Evolutionary conservation across 1,140 invertebrate species (phyloP).

Genomic region (Bombus ignitus): DNA sequence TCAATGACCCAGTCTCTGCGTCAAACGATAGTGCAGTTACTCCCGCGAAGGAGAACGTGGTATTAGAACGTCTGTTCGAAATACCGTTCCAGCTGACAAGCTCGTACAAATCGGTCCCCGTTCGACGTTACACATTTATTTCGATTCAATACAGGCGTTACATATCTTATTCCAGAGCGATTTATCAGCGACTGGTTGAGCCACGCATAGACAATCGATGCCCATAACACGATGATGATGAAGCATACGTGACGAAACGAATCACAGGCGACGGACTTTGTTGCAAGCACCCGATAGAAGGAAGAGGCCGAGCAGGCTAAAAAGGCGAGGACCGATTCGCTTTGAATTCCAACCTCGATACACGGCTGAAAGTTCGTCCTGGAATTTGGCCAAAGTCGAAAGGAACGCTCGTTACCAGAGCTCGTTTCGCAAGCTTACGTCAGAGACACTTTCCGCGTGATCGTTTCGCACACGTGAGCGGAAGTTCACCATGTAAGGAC

Average conservation of each 20-base stretch:
- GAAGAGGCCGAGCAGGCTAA: background rate
- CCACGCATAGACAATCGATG: conserved; percentile 12
- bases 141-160: conserved; percentile 31
- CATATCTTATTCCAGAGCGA: conserved; percentile 30
- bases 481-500: conserved; percentile 15
- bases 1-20: too few relatives aligned
- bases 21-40: too few relatives aligned
- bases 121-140: background rate
- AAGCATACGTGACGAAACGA: conserved; percentile 20
- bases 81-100: background rate
- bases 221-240: conserved; percentile 33
- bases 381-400: conserved; percentile 73
- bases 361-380: conserved; percentile 66
- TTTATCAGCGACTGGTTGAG: conserved; percentile 12
- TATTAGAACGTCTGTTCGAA: background rate
- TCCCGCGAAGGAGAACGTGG: too few relatives aligned
- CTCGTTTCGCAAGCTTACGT: conserved; percentile 41
- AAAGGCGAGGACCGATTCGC: conserved; percentile 4
- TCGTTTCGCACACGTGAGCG: conserved; percentile 16
- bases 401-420: conserved; percentile 48
- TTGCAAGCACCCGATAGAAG: conserved; percentile 42
- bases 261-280: background rate
- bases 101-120: background rate
- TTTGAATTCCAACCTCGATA: conserved; percentile 64
- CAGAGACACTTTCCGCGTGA: conserved; percentile 9